Evolutionary conservation across 2,113 vertebrate species (phyloP).

Genomic region (Caranx melampygus): DNA sequence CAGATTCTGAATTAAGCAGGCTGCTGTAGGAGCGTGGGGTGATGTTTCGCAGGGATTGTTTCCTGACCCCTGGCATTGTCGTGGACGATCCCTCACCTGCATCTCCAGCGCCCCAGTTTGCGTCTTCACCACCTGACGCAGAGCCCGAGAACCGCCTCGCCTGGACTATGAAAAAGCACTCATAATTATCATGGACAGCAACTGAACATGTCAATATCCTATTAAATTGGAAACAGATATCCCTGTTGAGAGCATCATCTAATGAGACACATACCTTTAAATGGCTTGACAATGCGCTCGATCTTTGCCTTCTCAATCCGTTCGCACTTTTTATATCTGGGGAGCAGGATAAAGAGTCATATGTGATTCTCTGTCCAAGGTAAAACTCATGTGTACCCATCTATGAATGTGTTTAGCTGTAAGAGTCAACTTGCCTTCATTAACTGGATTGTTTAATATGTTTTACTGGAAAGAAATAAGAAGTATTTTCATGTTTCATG

Average conservation of each 20-base stretch:
- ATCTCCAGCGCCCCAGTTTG: conserved; percentile 53
- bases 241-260: background rate
- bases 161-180: conserved; percentile 69
- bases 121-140: conserved; percentile 73
- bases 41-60: conserved; percentile 87
- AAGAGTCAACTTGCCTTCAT: conserved; percentile 35
- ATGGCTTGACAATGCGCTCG: conserved; percentile 75
- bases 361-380: background rate
- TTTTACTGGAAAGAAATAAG: conserved; percentile 45
- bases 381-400: conserved; percentile 38
- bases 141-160: conserved; percentile 46
- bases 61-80: conserved; percentile 72
- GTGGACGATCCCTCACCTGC: conserved; percentile 58
- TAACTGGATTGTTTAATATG: conserved; percentile 44
- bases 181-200: conserved; percentile 19
- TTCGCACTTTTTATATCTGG: conserved; percentile 88
- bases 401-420: conserved; percentile 39
- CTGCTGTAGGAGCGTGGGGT: conserved; percentile 89
- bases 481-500: conserved; percentile 38
- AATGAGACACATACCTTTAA: conserved; percentile 84
- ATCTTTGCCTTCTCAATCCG: conserved; percentile 87
- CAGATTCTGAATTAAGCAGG: conserved; percentile 89
- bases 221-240: background rate
- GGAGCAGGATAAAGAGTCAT: conserved; percentile 48
- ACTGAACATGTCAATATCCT: background rate